Base-by-base conservation (phyloP, 2,797 vertebrate genomes). In the Kryptolebias ocellatus region DNA sequence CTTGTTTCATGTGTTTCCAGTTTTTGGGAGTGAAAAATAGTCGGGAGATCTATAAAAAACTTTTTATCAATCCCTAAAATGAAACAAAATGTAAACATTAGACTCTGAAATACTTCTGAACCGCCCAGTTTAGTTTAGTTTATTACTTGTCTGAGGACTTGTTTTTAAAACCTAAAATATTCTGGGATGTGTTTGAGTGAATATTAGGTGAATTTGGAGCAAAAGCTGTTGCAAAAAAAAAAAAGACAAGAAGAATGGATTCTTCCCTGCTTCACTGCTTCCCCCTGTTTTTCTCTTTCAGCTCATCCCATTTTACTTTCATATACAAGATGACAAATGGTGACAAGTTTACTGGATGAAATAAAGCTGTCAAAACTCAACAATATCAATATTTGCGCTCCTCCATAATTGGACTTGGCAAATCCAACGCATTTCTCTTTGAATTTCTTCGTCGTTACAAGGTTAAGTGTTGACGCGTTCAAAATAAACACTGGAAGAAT, bases 381-480 rank as follows among this genome's bases (percentile, higher is more conserved):
- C 58, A 76, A 73, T 66, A 61, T 60, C 59, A 56, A 8, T 52
- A 50, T 72, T 64, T 67, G 24, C 47, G 46, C 47, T 37, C 37
- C 45, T 65, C 45, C 53, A 55, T 51, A 75, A 63, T 50, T 63
- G 54, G 63, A 59, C 49, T 67, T 29, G 46, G 71, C 37, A 60
- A 29, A 55, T 50, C 34, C 3, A 62, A 34, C 50, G 62, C 1
- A 16, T 66, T 72, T 76, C 83, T 82, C 78, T 75, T 16, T 76
- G 64, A 78, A 76, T 60, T 67, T 75, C 62, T 69, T 61, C 45
- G 34, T 55, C 52, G 49, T 67, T 62, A 60, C 69, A 70, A 65
- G 51, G 68, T 69, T 72, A 70, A 45, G 59, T 51, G 37, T 66
- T 12, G 1, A 77, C 57, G 73, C 67, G 64, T 66, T 65, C 51